A percentile compares a stretch with the other conserved stretches of the same genome.
These are phyloP conservation scores for Aleiodes sp. DNA, from an alignment of 1,140 invertebrate genomes.

Conservation along the genomic window DNA sequence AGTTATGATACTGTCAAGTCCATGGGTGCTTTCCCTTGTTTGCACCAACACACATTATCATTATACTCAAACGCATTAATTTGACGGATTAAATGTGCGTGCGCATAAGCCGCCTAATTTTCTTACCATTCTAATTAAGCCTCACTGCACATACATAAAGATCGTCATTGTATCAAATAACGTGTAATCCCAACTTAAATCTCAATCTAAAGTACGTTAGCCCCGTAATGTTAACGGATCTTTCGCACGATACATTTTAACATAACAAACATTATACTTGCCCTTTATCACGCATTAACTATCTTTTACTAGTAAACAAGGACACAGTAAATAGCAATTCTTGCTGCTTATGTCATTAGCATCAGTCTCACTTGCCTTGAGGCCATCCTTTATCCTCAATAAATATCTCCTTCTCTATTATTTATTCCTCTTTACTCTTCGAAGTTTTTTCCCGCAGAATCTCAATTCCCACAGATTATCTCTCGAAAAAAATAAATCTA, in stretches of 20 bases:
- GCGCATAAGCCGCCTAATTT: background rate
- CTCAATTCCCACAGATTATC: no score
- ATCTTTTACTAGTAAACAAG: no score
- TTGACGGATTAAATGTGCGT: background rate
- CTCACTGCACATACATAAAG: conserved; percentile 6
- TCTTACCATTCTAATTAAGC: conserved; percentile 1
- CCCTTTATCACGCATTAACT: background rate
- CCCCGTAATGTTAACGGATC: background rate
- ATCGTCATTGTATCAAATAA: conserved; percentile 10
- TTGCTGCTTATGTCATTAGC: conserved; percentile 2
- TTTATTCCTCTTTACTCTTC: no score
- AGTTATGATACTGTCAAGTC: background rate
- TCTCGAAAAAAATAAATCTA: no score
- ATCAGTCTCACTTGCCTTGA: conserved; percentile 6
- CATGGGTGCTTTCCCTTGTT: background rate
- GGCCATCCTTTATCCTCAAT: background rate
- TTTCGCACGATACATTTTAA: background rate
- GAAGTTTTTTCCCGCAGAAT: no score
- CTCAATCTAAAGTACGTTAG: background rate
- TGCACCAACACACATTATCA: background rate
- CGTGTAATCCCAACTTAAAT: background rate
- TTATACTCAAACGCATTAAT: background rate
- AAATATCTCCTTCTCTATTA: no score
- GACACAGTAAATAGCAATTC: background rate
- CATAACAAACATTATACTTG: conserved; percentile 5